These are phyloP conservation scores for Monomorium pharaonis DNA, from an alignment of 1,140 invertebrate genomes.

Conservation along the genomic window DNA sequence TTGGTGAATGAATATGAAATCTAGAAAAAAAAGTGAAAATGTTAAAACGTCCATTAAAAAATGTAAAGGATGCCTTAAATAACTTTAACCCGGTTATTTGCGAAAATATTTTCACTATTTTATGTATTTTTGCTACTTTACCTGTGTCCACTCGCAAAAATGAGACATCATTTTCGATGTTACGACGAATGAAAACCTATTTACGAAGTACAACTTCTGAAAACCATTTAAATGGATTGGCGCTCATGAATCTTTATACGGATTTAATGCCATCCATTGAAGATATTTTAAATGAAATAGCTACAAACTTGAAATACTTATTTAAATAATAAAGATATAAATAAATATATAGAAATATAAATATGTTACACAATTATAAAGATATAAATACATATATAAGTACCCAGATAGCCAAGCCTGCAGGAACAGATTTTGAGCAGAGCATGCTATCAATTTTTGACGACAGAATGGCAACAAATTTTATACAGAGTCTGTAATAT, in stretches of 20 bases:
- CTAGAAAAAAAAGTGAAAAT: background rate
- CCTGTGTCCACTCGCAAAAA: background rate
- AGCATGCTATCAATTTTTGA: too few relatives aligned
- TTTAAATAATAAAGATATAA: conserved; percentile 1
- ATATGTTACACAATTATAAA: too few relatives aligned
- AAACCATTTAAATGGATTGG: background rate
- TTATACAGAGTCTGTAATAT: too few relatives aligned
- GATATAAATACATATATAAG: too few relatives aligned
- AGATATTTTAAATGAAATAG: background rate
- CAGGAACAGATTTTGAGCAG: too few relatives aligned
- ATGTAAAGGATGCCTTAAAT: conserved; percentile 3
- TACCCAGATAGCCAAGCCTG: too few relatives aligned
- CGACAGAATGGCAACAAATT: too few relatives aligned
- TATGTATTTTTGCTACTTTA: conserved; percentile 12
- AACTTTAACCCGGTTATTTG: conserved; percentile 12
- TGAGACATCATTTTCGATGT: background rate
- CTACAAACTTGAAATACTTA: background rate
- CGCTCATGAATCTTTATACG: background rate
- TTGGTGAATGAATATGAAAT: background rate
- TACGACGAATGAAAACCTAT: background rate
- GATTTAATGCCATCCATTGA: background rate
- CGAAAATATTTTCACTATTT: background rate
- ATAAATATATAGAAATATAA: too few relatives aligned
- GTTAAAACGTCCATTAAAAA: conserved; percentile 2
- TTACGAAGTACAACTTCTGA: background rate